Base-by-base conservation (phyloP, 92 coral and sea anemone species). In the Porites rus region DNA sequence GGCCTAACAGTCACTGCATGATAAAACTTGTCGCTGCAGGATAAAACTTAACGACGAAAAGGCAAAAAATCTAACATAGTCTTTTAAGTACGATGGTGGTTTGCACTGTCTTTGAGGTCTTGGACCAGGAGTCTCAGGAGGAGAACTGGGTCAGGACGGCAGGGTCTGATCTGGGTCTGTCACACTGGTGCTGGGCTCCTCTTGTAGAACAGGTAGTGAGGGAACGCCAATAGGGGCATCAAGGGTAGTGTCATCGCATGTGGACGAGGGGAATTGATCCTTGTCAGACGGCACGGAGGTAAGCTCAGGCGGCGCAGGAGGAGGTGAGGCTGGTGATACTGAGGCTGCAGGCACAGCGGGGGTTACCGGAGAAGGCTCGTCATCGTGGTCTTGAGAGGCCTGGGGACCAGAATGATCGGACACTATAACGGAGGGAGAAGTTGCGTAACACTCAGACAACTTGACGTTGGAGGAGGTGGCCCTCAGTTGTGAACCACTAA, bases 121-220 rank as follows among this genome's bases (percentile, higher is more conserved):
- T 75, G 79, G 79, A 51, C 51, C 79, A 75, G 79, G 51, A 75
- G 79, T 38, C 28, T 75, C 79, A 7, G 65, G 79, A 75, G 66
- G 16, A 20, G 67, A 75, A 75, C 51, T 46, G 59, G 79, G 79
- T 17, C 43, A 56, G 79, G 65, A 56, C 20, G 43, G 7, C 79
- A 54, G 6, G 46, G 79, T 1, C 28, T 75, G 79, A 56, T 75
- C 79, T 46, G 79, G 24, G 22, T 65, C 65, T 46, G 59, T 19
- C 11, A 59, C 65, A 53, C 65, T 75, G 65, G 79, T 56, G 81
- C 81, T 7, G 1, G 81, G n/a, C 81, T 77, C 69, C 70, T 77
- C 77, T 0, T 46, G 77, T 46, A 73, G 6, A 50, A 46, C 20
- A 31, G 60, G 21, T 7, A 18, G 61, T 5, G 77, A 17, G 24